Evolutionary conservation across 2,113 vertebrate species (phyloP).

Genomic region (Trematocara unimaculatum): DNA sequence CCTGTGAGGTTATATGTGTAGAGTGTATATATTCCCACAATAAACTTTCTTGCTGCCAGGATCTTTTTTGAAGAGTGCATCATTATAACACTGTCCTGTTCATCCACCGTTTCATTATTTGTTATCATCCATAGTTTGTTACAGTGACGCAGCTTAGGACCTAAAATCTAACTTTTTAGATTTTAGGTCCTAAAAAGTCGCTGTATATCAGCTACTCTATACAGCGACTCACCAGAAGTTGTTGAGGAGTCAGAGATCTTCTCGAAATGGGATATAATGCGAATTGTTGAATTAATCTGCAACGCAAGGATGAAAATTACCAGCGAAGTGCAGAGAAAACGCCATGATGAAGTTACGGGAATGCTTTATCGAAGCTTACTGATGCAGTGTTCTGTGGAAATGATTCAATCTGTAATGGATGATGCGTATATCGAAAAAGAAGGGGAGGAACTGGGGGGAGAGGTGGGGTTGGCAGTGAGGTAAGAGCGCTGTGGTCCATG

Average conservation of each 20-base stretch:
- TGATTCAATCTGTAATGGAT: background rate
- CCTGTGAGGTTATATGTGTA: background rate
- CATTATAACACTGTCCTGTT: background rate
- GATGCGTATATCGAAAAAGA: background rate
- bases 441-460: background rate
- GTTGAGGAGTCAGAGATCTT: background rate
- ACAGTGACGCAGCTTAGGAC: background rate
- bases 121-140: background rate
- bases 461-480: background rate
- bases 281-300: background rate
- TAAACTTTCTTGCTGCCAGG: background rate
- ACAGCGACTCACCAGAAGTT: background rate
- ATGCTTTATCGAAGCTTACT: background rate
- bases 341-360: background rate
- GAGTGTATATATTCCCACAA: background rate
- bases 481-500: background rate
- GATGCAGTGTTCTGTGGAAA: background rate
- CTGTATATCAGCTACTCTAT: background rate
- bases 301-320: fast-evolving
- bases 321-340: background rate
- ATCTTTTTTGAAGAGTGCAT: background rate
- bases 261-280: background rate
- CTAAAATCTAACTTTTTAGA: background rate
- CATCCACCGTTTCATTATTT: background rate
- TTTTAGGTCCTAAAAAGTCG: too few relatives aligned